phyloP scores from a whole-genome alignment of 2,113 vertebrate species.

The Casuarius casuarius region DNA sequence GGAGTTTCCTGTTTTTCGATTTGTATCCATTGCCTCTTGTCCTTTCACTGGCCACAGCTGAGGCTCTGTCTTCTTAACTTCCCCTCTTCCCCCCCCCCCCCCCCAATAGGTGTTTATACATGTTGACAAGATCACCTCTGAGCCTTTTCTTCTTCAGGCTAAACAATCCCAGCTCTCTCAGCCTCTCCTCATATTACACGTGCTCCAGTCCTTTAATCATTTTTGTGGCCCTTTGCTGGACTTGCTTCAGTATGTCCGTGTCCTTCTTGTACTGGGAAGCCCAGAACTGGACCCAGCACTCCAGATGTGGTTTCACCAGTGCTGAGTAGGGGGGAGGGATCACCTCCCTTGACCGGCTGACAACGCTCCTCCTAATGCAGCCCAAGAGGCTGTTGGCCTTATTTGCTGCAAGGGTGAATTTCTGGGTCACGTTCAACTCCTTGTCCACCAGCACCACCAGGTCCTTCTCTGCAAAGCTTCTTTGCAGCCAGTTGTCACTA shows the following conservation, averaged over 20 bases:
- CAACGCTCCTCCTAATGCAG: neutral
- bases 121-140: neutral
- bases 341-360: neutral
- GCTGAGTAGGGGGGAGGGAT: neutral
- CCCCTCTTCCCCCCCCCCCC: fast-evolving
- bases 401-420: neutral
- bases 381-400: neutral
- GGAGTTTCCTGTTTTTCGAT: neutral
- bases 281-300: neutral
- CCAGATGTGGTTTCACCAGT: neutral
- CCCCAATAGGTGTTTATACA: neutral
- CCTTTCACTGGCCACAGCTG: neutral
- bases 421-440: neutral
- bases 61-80: neutral
- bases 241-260: neutral
- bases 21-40: neutral
- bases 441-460: neutral
- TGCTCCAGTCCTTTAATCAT: neutral
- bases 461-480: neutral
- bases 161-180: neutral
- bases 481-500: neutral
- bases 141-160: neutral
- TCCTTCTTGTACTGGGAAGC: neutral
- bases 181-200: neutral
- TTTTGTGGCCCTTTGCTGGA: neutral